phyloP scores from a whole-genome alignment of 2,113 vertebrate genomes.

The Sylvilagus bachmani region DNA sequence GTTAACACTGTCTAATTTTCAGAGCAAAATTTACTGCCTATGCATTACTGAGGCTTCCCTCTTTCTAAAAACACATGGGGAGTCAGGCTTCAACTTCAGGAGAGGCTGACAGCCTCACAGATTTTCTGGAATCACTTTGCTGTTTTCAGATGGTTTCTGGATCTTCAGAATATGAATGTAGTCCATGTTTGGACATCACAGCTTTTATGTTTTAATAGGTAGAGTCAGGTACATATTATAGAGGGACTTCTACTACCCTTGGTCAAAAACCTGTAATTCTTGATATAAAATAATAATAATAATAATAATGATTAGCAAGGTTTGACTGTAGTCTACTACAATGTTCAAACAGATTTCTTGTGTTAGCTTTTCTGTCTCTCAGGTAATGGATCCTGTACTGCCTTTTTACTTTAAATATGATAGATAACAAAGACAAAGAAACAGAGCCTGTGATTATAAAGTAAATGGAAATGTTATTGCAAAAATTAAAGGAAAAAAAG shows the following conservation, averaged over 20 bases:
- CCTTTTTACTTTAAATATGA: constrained; percentile 3
- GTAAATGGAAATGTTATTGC: too few relatives aligned
- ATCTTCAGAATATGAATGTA: background rate
- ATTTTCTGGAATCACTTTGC: background rate
- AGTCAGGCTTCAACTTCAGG: background rate
- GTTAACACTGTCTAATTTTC: background rate
- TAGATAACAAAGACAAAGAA: background rate
- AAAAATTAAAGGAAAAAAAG: too few relatives aligned
- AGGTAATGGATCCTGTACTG: background rate
- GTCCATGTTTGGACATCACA: background rate
- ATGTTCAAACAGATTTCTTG: background rate
- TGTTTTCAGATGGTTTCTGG: constrained; percentile 22
- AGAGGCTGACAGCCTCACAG: background rate
- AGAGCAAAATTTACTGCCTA: background rate
- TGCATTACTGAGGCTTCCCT: background rate
- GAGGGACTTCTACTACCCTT: background rate
- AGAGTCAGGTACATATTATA: background rate
- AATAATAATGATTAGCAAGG: background rate
- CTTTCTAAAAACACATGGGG: background rate
- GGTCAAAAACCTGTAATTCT: background rate
- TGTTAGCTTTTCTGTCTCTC: background rate
- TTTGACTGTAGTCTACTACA: background rate
- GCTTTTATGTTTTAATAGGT: background rate
- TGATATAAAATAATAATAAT: background rate
- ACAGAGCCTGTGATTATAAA: too few relatives aligned